These are phyloP conservation scores for Campylorhamphus procurvoides DNA, from an alignment of 2,113 vertebrate genomes.

Conservation along the genomic window DNA sequence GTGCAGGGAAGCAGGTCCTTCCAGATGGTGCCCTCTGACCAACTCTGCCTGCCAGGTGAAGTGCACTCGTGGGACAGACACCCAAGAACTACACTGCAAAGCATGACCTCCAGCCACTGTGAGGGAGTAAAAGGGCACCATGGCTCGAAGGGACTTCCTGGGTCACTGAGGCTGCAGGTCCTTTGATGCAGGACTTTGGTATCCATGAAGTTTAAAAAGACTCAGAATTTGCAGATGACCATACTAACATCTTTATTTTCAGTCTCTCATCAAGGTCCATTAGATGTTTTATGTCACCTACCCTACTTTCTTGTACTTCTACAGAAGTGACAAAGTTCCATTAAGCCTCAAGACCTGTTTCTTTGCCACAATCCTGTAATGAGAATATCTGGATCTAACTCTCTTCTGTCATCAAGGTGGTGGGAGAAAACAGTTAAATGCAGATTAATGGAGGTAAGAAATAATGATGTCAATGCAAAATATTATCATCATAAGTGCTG, in stretches of 20 bases:
- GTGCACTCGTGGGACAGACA: neutral
- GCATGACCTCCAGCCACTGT: neutral
- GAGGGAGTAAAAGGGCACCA: neutral
- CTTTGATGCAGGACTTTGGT: neutral
- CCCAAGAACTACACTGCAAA: neutral
- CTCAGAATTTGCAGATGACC: neutral
- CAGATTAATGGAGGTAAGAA: neutral
- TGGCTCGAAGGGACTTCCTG: neutral
- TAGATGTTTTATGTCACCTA: neutral
- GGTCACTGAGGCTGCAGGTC: neutral
- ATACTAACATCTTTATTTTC: neutral
- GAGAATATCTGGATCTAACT: neutral
- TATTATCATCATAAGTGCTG: neutral
- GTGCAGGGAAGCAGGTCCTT: neutral
- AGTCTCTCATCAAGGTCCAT: neutral
- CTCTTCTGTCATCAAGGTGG: neutral
- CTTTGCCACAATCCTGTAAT: neutral
- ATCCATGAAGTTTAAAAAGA: neutral
- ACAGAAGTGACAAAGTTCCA: neutral
- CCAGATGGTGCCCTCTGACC: neutral
- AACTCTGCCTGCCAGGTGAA: neutral
- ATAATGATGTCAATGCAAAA: neutral
- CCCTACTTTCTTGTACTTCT: neutral
- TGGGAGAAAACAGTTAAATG: neutral
- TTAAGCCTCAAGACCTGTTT: neutral